phyloP scores from a whole-genome alignment of 2,888 invertebrate genomes.

The Cheilosia pagana region DNA sequence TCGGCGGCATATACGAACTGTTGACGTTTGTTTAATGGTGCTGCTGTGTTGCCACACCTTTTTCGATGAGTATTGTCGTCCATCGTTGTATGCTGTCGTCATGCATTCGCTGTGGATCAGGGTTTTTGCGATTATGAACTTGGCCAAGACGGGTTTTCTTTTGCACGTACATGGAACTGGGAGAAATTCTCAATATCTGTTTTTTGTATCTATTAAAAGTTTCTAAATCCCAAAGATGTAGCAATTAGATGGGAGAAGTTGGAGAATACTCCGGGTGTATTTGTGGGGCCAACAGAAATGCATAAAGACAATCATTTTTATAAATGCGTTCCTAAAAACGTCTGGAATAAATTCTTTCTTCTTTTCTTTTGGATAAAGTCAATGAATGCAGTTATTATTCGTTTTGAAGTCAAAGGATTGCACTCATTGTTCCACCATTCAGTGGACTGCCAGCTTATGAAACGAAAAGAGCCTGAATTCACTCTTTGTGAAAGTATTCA shows the following conservation, averaged over 20 bases:
- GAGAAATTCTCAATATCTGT: constrained; percentile 55
- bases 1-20: constrained; percentile 12
- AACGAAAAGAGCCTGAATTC: too few relatives aligned
- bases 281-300: too few relatives aligned
- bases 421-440: too few relatives aligned
- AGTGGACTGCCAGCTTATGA: too few relatives aligned
- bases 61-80: constrained; percentile 43
- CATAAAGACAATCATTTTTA: too few relatives aligned
- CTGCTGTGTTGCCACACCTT: constrained; percentile 63
- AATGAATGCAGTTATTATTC: too few relatives aligned
- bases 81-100: constrained; percentile 20
- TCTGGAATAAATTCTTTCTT: too few relatives aligned
- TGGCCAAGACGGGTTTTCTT: constrained; percentile 58
- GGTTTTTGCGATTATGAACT: constrained; percentile 61
- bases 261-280: neutral
- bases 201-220: neutral
- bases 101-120: constrained; percentile 31
- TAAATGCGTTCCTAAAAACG: too few relatives aligned
- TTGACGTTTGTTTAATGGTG: constrained; percentile 25
- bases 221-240: constrained; percentile 40
- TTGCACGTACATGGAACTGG: constrained; percentile 41
- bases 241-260: constrained; percentile 56
- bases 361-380: too few relatives aligned
- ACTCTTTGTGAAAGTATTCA: too few relatives aligned
- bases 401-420: too few relatives aligned